phyloP scores from a whole-genome alignment of 2,113 vertebrate species.

The Gobius niger region DNA sequence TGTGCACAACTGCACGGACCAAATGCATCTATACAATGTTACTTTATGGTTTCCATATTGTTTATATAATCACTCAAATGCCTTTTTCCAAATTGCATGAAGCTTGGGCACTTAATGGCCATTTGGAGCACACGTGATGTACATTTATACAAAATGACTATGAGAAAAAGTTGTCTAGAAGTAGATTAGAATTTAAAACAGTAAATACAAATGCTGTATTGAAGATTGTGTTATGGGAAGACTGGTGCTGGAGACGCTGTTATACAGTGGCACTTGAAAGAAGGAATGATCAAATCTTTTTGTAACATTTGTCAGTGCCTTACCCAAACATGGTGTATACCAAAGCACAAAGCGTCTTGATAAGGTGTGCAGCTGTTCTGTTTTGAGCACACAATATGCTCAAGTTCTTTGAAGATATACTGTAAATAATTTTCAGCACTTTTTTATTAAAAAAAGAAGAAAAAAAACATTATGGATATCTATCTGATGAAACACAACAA shows the following conservation, averaged over 20 bases:
- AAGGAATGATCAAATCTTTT: constrained; percentile 54
- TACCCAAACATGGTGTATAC: constrained; percentile 57
- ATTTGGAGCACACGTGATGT: constrained; percentile 15
- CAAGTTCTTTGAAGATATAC: constrained; percentile 66
- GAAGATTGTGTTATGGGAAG: constrained; percentile 2
- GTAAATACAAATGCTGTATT: constrained; percentile 35
- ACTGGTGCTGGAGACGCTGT: constrained; percentile 31
- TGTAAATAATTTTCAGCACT: constrained; percentile 79
- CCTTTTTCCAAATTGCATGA: constrained; percentile 47
- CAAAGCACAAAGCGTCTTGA: constrained; percentile 57
- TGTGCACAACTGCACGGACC: constrained; percentile 55
- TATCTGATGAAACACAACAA: constrained; percentile 62
- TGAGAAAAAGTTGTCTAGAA: neutral
- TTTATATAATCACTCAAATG: constrained; percentile 35
- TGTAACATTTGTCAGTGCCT: constrained; percentile 61
- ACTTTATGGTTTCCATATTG: constrained; percentile 14
- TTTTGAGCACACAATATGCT: constrained; percentile 59
- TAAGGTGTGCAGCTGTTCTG: constrained; percentile 50
- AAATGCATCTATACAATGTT: constrained; percentile 49
- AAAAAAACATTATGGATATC: constrained; percentile 72
- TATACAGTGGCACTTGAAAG: constrained; percentile 39
- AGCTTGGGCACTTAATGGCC: constrained; percentile 10
- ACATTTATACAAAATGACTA: constrained; percentile 6
- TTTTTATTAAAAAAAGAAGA: constrained; percentile 68
- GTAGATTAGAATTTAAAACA: constrained; percentile 16